Base-by-base conservation (phyloP, 1,140 invertebrate genomes). In the Oncopodura yosiiana region DNA sequence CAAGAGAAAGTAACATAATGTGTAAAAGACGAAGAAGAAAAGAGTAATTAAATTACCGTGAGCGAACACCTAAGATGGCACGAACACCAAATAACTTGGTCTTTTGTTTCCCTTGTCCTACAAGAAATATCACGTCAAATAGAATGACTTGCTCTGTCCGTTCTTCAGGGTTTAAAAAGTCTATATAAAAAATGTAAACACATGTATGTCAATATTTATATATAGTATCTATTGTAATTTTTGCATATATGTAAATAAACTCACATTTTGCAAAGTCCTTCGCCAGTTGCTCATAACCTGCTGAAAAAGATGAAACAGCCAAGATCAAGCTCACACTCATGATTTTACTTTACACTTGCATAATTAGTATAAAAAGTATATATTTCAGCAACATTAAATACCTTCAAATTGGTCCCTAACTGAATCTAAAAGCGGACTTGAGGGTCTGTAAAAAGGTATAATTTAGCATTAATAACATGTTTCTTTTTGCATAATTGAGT, bases 261-360 rank as follows among this genome's bases (percentile, higher is more conserved):
- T n/a, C n/a, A n/a, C n/a, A 85, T 67, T 79, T 76, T 0, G 86
- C 87, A 68, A 94, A 94, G 71, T 94, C 90, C 72, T 90, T 92
- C 1, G 89, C 87, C 43, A 94, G 71, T 69, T 90, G 86, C 69
- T 94, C 90, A 69, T 93, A 91, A 68, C 92, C 88, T 74, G 94
- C 90, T 68, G n/a, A n/a, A n/a, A n/a, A n/a, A n/a, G n/a, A n/a
- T n/a, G n/a, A n/a, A n/a, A n/a, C n/a, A n/a, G n/a, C n/a, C n/a
- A n/a, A n/a, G n/a, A n/a, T n/a, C n/a, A n/a, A n/a, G n/a, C n/a
- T n/a, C n/a, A n/a, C n/a, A n/a, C n/a, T n/a, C n/a, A n/a, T n/a
- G n/a, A n/a, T n/a, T n/a, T n/a, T n/a, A n/a, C n/a, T n/a, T n/a
- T n/a, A n/a, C 32, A 12, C 8, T 23, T 3, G 24, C 12, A 19